Base-by-base conservation (phyloP, 2,797 vertebrate genomes). In the Crax fasciolata region DNA sequence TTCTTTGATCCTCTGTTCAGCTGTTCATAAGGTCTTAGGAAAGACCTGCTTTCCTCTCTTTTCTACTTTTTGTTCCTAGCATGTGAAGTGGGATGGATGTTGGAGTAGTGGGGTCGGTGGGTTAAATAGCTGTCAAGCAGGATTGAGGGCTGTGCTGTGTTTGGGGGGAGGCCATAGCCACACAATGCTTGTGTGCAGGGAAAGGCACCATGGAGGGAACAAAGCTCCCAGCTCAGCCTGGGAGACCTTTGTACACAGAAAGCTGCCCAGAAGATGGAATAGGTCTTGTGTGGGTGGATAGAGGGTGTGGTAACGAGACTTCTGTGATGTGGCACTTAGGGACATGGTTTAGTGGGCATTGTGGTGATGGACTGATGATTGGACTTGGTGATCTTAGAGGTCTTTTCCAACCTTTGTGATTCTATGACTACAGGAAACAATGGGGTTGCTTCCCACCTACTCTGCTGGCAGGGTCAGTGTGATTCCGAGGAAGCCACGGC, bases 201-300 rank as follows among this genome's bases (percentile, higher is more conserved):
- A 87, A 71, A 70, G 48, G 16, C 1, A 1, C 35, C 87, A 44
- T 1, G 18, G 10, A 7, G 23, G 28, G 11, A 68, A 32, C 4
- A 1, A 12, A 46, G 5, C 43, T 76, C 76, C 32, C 19, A 49
- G 13, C n/a, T 92, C 41, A 52, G 35, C 73, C 79, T 74, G 38
- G 46, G 32, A 49, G 35, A 23, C 2, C 1, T 6, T n/a, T 59
- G 4, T 46, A 70, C 89, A 43, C 1, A 2, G 7, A 19, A 46
- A 9, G 5, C n/a, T 82, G 38, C 9, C 13, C 23, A 1, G 0
- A 2, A 58, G 66, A 52, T 44, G 9, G 13, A 46, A 4, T 41
- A 52, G 35, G 10, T 63, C 38, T 81, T 72, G 35, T 83, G 27
- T 38, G 2, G 75, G 32, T 84, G 7, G 68, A 59, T 67, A 28